Evolutionary conservation across 1,140 invertebrate genomes (phyloP).

Genomic region (Pogonus chalceus): DNA sequence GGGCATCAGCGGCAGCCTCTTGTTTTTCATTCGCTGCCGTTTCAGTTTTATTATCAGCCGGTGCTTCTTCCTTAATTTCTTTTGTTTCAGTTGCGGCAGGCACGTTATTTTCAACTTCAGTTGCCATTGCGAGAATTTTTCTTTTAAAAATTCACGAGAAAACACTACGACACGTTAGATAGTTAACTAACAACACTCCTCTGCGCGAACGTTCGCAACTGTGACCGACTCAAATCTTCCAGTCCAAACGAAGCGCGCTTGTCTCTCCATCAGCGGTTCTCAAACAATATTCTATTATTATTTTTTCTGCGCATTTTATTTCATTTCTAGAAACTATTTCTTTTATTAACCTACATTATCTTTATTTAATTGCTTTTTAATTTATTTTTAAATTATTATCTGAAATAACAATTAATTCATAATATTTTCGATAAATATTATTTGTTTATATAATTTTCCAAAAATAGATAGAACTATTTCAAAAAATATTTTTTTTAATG

Average conservation of each 20-base stretch:
- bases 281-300: not conserved
- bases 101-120: constrained; percentile 59
- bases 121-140: constrained; percentile 44
- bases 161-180: constrained; percentile 1
- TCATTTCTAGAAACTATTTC: too few species aligned
- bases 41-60: constrained; percentile 40
- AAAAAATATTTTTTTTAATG: too few species aligned
- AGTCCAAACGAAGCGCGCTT: not conserved
- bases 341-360: too few species aligned
- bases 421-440: too few species aligned
- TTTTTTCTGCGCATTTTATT: not conserved
- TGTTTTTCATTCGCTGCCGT: constrained; percentile 47
- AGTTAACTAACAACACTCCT: not conserved
- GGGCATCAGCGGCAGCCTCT: constrained; percentile 41
- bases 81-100: constrained; percentile 47
- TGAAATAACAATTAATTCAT: too few species aligned
- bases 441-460: too few species aligned
- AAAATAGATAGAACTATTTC: too few species aligned
- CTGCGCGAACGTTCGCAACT: not conserved
- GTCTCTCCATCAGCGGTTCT: not conserved
- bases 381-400: too few species aligned
- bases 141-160: not conserved
- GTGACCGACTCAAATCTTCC: not conserved
- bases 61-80: constrained; percentile 51
- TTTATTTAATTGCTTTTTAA: too few species aligned